Evolutionary conservation across 2,797 vertebrate genomes (phyloP), one percentile per base, ranked within the genome.

Genomic region (Falco naumanni): DNA sequence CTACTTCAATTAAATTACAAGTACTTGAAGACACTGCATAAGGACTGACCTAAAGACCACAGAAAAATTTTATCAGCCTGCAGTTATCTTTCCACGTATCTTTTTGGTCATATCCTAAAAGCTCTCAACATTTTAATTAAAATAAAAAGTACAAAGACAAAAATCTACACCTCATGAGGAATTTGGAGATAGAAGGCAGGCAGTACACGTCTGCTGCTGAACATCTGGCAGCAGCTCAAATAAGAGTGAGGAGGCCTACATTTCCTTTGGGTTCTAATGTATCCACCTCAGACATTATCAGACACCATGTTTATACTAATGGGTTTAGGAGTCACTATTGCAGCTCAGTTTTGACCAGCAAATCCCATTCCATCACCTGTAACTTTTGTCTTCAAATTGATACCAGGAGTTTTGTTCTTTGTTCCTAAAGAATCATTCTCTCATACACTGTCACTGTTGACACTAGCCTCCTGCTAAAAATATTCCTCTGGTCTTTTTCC

Each of bases 251-350:
- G 14, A 78, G 59, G 19, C 24, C 68, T 34, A 20, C 21, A 75
- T 3, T 9, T 50, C 31, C 1, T 0, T 0, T 78, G 39, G 16
- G 13, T 60, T 63, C 39, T 14, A 22, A 10, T 50, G 6, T 2
- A 61, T 5, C n/a, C 25, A 84, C 12, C 16, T 8, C 39, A 43
- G 28, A 14, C 4, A 41, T 24, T 3, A 33, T 16, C 51, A 26
- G 8, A 48, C 51, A 66, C 8, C 7, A 7, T 18, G 9, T 11
- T 68, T 61, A 50, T 5, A 59, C 6, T 9, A 43, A 22, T 7
- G 25, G n/a, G 8, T 70, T 66, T 26, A 80, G 4, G 6, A 51
- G 9, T 28, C 51, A 60, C 29, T 31, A 19, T 8, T 56, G 48
- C 53, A 84, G 22, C 21, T 65, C 24, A 45, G 28, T 66, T 79